Evolutionary conservation across 2,797 vertebrate genomes (phyloP).

Genomic region (Rhincodon typus): DNA sequence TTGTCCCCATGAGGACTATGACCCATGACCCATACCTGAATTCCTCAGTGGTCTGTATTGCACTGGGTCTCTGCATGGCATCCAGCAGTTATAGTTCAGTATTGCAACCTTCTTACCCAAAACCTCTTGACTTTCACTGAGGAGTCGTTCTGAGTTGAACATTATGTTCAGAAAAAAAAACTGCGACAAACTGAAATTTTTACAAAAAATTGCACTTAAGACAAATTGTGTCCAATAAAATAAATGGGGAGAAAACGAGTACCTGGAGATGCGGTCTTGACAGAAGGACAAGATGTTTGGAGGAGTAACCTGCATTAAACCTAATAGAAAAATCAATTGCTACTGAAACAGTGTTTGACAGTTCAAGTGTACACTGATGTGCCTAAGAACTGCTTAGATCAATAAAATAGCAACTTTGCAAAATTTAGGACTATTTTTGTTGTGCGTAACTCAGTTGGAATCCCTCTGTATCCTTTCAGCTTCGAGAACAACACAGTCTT

Average conservation of each 20-base stretch:
- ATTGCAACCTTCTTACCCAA: too few relatives aligned
- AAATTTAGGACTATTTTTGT: not conserved
- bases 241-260: slow-evolving; percentile 9
- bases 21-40: not conserved
- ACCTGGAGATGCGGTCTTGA: not conserved
- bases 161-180: not conserved
- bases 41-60: not conserved
- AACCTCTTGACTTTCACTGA: not conserved
- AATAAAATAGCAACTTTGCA: not conserved
- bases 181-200: not conserved
- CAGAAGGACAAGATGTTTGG: not conserved
- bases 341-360: slow-evolving; percentile 28
- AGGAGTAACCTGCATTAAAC: not conserved
- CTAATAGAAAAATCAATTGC: slow-evolving; percentile 30
- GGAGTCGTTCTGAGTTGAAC: not conserved
- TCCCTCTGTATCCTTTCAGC: not conserved
- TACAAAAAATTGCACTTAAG: not conserved
- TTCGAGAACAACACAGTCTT: not conserved
- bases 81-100: not conserved
- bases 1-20: not conserved
- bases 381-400: slow-evolving; percentile 1
- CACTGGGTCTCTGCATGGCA: too few relatives aligned
- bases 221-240: slow-evolving; percentile 2
- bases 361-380: not conserved
- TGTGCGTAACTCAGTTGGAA: not conserved